Conservation (phyloP, 2,113 vertebrate genomes). For the Leptodactylus fuscus region DNA sequence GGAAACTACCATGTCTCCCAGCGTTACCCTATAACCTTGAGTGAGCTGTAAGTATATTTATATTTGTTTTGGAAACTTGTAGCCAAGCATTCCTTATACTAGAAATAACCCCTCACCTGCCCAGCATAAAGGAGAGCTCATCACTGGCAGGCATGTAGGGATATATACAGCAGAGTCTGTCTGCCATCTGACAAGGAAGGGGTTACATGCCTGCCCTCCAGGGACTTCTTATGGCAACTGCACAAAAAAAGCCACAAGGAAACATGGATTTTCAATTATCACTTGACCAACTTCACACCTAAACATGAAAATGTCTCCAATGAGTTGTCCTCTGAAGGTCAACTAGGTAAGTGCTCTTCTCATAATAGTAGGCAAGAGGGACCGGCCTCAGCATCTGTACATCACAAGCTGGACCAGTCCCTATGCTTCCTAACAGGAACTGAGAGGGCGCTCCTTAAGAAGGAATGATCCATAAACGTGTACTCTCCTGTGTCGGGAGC, state of each 20-base stretch:
- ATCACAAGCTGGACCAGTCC: background rate
- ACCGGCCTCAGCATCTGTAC: background rate
- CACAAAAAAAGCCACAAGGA: constrained; percentile 2
- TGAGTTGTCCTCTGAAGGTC: background rate
- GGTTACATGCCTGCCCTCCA: background rate
- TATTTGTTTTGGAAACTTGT: too few species aligned
- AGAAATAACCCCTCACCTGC: too few species aligned
- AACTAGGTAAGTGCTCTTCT: background rate
- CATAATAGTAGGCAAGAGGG: background rate
- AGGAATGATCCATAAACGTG: background rate
- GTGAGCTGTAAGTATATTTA: background rate
- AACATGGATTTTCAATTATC: constrained; percentile 55
- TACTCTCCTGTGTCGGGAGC: background rate
- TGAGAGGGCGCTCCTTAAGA: too few species aligned
- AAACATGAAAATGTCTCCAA: constrained; percentile 28
- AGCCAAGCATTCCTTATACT: too few species aligned
- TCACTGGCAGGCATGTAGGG: background rate
- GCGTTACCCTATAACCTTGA: background rate
- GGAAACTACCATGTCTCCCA: background rate
- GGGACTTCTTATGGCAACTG: constrained; percentile 21
- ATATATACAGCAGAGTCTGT: background rate
- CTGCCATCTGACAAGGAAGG: background rate
- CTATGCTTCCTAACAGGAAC: background rate
- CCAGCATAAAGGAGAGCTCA: background rate
- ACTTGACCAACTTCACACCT: constrained; percentile 39